phyloP scores from a whole-genome alignment of 2,888 invertebrate genomes.

The Ferdinandea cuprea region DNA sequence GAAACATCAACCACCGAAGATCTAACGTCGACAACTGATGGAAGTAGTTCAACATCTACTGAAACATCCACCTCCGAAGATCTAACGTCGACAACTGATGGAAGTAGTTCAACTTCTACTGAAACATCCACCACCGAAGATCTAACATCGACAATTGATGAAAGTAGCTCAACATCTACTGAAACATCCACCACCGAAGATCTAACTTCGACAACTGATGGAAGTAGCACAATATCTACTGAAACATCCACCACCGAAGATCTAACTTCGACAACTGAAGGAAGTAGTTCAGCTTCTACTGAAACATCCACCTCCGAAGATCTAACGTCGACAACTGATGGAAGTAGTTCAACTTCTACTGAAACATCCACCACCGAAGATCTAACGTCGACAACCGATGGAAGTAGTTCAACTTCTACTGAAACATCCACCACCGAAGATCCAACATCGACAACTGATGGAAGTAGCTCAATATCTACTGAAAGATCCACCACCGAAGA shows the following conservation, averaged over 20 bases:
- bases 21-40: neutral
- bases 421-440: slow-evolving; percentile 2
- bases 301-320: neutral
- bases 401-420: neutral
- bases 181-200: neutral
- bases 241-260: too few species aligned
- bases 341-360: neutral
- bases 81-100: neutral
- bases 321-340: neutral
- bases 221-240: too few species aligned
- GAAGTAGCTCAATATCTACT: too few species aligned
- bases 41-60: neutral
- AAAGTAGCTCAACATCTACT: too few species aligned
- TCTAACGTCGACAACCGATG: neutral
- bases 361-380: neutral
- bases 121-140: neutral
- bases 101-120: neutral
- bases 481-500: neutral
- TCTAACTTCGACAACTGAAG: too few species aligned
- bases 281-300: too few species aligned
- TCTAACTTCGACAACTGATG: neutral
- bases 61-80: neutral
- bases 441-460: neutral
- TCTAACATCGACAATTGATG: neutral
- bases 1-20: neutral